A percentile compares a stretch with the other conserved stretches of the same genome.
Evolutionary conservation across 2,113 vertebrate genomes (phyloP).

Genomic region (Mesocricetus auratus): DNA sequence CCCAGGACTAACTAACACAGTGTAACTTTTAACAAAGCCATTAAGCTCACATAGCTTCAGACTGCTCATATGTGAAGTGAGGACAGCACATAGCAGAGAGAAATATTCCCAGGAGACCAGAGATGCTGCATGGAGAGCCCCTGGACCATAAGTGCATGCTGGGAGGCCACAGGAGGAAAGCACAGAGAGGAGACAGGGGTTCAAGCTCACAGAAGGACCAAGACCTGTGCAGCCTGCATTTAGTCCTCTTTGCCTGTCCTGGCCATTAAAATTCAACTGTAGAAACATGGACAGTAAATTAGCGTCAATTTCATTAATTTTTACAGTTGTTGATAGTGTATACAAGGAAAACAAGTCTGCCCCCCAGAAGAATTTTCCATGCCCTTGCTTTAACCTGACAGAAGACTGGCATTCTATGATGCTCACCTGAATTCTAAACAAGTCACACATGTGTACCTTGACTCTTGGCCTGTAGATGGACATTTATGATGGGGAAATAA

Average conservation of each 20-base stretch:
- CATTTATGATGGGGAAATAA: background rate
- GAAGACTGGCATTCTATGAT: background rate
- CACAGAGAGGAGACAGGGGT: accelerated
- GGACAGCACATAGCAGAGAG: background rate
- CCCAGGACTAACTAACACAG: background rate
- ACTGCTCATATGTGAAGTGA: background rate
- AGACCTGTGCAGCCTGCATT: background rate
- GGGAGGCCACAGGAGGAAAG: background rate
- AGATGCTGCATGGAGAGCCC: background rate
- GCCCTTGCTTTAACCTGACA: conserved; percentile 10
- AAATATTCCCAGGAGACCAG: background rate
- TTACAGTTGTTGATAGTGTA: conserved; percentile 17
- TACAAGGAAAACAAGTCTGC: conserved; percentile 41
- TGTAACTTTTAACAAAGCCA: background rate
- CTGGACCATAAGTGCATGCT: accelerated
- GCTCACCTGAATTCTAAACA: conserved; percentile 43
- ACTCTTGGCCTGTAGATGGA: background rate
- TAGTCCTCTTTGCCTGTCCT: background rate
- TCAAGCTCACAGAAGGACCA: background rate
- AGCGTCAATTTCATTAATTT: conserved; percentile 19
- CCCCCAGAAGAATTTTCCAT: conserved; percentile 6
- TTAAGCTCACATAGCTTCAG: background rate
- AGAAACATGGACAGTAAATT: background rate
- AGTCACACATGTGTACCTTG: background rate
- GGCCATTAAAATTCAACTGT: background rate